Conservation (phyloP, 2,113 vertebrate species). For the Falco punctatus region DNA sequence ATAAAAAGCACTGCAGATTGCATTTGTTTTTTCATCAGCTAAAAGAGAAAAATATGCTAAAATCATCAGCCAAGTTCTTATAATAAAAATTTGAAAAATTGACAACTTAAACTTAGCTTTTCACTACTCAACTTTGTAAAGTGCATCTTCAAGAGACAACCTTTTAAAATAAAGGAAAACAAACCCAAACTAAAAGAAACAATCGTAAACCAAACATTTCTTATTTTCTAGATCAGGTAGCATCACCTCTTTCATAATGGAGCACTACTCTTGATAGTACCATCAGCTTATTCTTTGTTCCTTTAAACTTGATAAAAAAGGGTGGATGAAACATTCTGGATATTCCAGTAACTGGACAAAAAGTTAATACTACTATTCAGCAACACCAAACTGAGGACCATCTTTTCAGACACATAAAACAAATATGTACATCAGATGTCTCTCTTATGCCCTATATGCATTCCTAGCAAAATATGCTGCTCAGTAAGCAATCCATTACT, state of each 20-base stretch:
- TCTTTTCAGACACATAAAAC: neutral
- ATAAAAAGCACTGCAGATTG: neutral
- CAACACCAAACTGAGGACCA: neutral
- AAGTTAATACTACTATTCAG: neutral
- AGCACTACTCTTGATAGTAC: neutral
- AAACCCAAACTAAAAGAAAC: neutral
- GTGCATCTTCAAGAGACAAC: neutral
- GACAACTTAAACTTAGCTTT: neutral
- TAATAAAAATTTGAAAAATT: neutral
- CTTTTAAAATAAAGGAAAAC: neutral
- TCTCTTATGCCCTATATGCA: neutral
- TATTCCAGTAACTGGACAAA: neutral
- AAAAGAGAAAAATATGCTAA: neutral
- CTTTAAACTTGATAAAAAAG: neutral
- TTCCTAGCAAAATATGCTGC: neutral
- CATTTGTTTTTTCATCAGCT: neutral
- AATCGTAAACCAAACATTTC: neutral
- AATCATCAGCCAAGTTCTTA: neutral
- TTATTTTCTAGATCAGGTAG: neutral
- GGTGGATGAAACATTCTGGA: neutral
- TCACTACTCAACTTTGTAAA: neutral
- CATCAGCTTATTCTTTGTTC: neutral
- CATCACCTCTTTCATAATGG: neutral
- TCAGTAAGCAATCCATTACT: neutral
- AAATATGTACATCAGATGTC: neutral